Conservation (phyloP, 30 jellyfish, hydroid and myxozoan species). For the Hydra vulgaris region DNA sequence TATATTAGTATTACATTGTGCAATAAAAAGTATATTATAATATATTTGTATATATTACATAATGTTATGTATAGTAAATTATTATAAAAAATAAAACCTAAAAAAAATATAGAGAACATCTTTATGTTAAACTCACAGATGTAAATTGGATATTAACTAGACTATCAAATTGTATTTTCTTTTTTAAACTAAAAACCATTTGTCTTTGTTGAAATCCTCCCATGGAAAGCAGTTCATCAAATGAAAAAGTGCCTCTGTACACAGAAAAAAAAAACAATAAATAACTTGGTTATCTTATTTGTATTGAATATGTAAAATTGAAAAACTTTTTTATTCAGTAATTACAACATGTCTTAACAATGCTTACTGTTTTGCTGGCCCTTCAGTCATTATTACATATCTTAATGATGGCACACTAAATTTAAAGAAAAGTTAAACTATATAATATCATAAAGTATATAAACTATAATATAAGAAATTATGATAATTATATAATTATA, state of each 20-base stretch:
- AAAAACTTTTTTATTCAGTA: too few species aligned
- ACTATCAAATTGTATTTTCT: slow-evolving; percentile 67
- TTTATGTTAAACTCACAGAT: slow-evolving; percentile 59
- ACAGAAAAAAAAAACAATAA: neutral
- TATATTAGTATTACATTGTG: too few species aligned
- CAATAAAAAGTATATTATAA: too few species aligned
- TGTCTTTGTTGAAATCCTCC: slow-evolving; percentile 62
- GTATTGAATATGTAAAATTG: neutral
- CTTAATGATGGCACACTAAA: slow-evolving; percentile 61
- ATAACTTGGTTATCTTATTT: too few species aligned
- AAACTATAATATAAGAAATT: too few species aligned
- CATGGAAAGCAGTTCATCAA: slow-evolving; percentile 45
- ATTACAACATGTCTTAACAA: neutral
- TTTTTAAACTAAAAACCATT: slow-evolving; percentile 38
- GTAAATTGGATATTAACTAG: slow-evolving; percentile 89
- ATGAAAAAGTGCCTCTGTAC: slow-evolving; percentile 63
- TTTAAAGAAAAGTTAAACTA: neutral
- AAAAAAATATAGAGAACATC: too few species aligned
- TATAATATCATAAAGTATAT: too few species aligned
- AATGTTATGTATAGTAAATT: too few species aligned
- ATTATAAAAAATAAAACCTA: too few species aligned
- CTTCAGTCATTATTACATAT: slow-evolving; percentile 82
- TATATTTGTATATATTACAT: too few species aligned
- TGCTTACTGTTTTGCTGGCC: slow-evolving; percentile 43
- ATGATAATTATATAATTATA: too few species aligned